These are phyloP conservation scores for Rhinopomastus cyanomelas DNA, from an alignment of 2,113 vertebrate species.

Conservation along the genomic window DNA sequence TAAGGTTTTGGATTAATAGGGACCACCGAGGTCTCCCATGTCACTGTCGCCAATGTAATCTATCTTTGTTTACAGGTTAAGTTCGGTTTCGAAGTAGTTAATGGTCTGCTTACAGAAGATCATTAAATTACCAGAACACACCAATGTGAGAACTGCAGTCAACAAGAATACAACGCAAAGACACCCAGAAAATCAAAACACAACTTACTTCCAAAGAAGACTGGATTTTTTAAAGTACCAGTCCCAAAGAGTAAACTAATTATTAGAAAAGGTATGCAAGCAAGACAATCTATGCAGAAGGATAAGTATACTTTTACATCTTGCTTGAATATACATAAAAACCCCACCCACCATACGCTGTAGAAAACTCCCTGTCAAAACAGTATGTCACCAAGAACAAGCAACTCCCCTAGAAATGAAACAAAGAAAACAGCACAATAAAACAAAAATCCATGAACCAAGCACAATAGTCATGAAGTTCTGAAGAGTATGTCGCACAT, in stretches of 20 bases:
- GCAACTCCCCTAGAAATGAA: not conserved
- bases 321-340: not conserved
- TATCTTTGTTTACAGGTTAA: not conserved
- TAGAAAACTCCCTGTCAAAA: not conserved
- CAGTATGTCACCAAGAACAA: not conserved
- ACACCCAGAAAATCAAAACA: not conserved
- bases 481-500: rapidly evolving
- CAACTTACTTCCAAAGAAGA: not conserved
- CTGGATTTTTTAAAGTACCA: not conserved
- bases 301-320: not conserved
- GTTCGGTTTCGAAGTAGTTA: not conserved
- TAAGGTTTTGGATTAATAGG: not conserved
- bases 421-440: not conserved
- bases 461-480: not conserved
- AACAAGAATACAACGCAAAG: not conserved
- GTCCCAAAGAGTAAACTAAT: not conserved
- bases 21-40: not conserved
- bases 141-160: not conserved
- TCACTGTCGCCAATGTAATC: not conserved
- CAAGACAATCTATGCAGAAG: not conserved
- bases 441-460: not conserved
- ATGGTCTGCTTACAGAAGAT: not conserved
- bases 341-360: not conserved
- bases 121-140: not conserved
- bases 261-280: not conserved